A percentile compares a stretch with the other conserved stretches of the same genome.
phyloP scores from a whole-genome alignment of 1,140 invertebrate genomes.

The Hypothenemus hampei region DNA sequence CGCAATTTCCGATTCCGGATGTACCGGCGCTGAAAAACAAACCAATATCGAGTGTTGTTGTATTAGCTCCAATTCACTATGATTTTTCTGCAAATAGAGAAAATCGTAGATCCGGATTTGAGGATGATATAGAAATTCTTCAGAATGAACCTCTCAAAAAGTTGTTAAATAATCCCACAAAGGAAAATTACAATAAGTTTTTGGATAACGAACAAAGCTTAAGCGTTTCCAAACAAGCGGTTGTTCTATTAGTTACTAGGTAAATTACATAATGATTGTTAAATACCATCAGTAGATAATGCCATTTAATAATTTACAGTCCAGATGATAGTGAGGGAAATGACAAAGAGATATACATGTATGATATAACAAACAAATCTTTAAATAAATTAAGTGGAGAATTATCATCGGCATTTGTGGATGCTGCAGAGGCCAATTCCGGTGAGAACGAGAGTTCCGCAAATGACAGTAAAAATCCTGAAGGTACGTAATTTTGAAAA shows the following conservation, averaged over 20 bases:
- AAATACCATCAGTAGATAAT: not conserved
- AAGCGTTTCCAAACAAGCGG: constrained; percentile 66
- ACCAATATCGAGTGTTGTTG: constrained; percentile 74
- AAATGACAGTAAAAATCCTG: constrained; percentile 14
- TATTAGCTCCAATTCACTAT: constrained; percentile 72
- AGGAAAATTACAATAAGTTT: constrained; percentile 75
- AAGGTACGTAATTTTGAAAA: constrained; percentile 5
- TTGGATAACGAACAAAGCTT: constrained; percentile 69
- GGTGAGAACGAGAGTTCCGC: constrained; percentile 10
- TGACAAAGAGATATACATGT: constrained; percentile 80
- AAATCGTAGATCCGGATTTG: constrained; percentile 48
- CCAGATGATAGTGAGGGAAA: constrained; percentile 35
- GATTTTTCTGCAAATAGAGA: constrained; percentile 39
- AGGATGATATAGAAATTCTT: constrained; percentile 57
- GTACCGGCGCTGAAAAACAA: constrained; percentile 65
- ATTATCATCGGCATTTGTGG: constrained; percentile 74
- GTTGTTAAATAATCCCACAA: constrained; percentile 66
- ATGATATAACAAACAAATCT: constrained; percentile 61
- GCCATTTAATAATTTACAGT: not conserved
- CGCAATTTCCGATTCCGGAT: constrained; percentile 77
- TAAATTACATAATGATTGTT: constrained; percentile 52
- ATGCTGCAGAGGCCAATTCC: constrained; percentile 67
- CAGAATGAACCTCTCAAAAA: constrained; percentile 68
- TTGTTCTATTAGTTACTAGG: constrained; percentile 73
- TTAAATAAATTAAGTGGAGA: constrained; percentile 70